Base-by-base conservation (phyloP, 2,113 vertebrate species). In the Ciconia boyciana region DNA sequence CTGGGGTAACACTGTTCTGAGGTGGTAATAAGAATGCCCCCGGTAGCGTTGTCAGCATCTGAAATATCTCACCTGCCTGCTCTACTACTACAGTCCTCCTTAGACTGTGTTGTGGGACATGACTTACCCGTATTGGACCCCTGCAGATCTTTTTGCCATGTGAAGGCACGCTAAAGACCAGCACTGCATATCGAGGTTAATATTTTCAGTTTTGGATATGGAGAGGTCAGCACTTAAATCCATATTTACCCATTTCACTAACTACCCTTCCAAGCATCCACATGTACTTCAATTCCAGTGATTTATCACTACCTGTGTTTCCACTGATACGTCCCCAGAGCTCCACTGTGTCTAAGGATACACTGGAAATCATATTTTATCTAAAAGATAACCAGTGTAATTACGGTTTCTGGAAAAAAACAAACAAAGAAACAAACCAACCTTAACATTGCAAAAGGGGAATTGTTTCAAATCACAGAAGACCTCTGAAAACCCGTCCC, bases 121-220 rank as follows among this genome's bases (percentile, higher is more conserved):
- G 41, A 65, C 9, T 79, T 91, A 57, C 6, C 43, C 3, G 0
- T 44, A 32, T 18, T 49, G 86, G 52, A 60, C 28, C 25, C 19
- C 43, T 87, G 55, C n/a, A 71, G 65, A 64, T 28, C 19, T 83
- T 91, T 69, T 49, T 75, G 57, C 49, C 1, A 0, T 49, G 28
- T 81, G 43, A 82, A 87, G 61, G 34, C 36, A 49, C 83, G 29
- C 28, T 75, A 7, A 93, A 89, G 43, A 84, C 24, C 57, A 87
- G 34, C 18, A 46, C 36, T 76, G 49, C 36, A 24, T 68, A 36
- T 83, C 48, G 65, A 76, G 65, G 52, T 81, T 61, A 54, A 3
- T 89, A 62, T 79, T 95, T 97, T 97, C 78, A 58, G 17, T 82
- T 82, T 34, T 72, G 61, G 26, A 55, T 91, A 58, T 83, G 2